phyloP scores from a whole-genome alignment of 2,888 invertebrate species.

The Mythimna loreyi region DNA sequence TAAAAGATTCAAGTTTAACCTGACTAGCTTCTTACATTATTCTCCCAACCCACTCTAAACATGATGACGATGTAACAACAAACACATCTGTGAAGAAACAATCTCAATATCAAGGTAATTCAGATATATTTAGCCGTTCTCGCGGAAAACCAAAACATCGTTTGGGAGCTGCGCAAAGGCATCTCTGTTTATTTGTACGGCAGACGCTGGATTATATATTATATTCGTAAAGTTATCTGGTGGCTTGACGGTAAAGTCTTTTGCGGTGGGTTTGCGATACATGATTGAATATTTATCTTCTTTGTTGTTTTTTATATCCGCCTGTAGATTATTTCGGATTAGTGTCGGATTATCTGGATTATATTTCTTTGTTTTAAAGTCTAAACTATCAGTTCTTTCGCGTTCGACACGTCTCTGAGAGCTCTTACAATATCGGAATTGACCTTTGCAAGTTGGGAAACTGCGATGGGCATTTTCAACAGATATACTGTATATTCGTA shows the following conservation, averaged over 20 bases:
- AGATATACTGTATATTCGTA: background rate
- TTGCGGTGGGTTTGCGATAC: slow-evolving; percentile 21
- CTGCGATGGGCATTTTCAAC: background rate
- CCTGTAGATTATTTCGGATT: background rate
- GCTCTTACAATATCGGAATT: background rate
- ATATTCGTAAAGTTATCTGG: slow-evolving; percentile 31
- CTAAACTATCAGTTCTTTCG: background rate
- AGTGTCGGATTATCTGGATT: background rate
- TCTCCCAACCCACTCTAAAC: slow-evolving; percentile 10
- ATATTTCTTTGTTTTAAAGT: slow-evolving; percentile 4
- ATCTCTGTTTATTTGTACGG: slow-evolving; percentile 48
- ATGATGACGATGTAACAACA: slow-evolving; percentile 2
- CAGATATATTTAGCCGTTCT: slow-evolving; percentile 44
- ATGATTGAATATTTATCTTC: slow-evolving; percentile 5
- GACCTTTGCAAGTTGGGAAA: background rate
- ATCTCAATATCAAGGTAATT: slow-evolving; percentile 55
- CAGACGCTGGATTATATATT: slow-evolving; percentile 19
- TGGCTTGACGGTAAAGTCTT: slow-evolving; percentile 27
- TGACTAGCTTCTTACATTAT: background rate
- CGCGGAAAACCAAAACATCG: slow-evolving; percentile 29
- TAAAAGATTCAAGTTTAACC: slow-evolving; percentile 5
- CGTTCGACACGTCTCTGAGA: background rate
- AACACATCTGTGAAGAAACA: slow-evolving; percentile 10
- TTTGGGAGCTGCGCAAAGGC: slow-evolving; percentile 33
- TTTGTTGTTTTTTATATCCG: background rate